A percentile compares a stretch with the other conserved stretches of the same genome.
phyloP scores from a whole-genome alignment of 2,797 vertebrate species.

The Macropodus opercularis region DNA sequence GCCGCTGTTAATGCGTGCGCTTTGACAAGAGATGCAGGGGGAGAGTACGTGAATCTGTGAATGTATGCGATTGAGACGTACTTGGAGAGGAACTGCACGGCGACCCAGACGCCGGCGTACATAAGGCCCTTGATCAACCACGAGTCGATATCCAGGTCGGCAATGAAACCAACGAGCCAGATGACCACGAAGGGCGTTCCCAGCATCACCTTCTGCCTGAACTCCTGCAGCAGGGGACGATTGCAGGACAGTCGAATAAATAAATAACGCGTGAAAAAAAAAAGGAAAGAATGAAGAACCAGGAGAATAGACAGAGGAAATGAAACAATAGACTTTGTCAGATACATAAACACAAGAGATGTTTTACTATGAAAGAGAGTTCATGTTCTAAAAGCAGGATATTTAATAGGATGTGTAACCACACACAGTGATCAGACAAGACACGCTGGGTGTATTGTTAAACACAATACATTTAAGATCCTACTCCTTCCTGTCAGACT shows the following conservation, averaged over 20 bases:
- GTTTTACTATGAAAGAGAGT: no score
- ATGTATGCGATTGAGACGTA: slow-evolving; percentile 72
- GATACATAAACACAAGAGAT: no score
- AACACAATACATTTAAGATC: slow-evolving; percentile 14
- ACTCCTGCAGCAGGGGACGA: slow-evolving; percentile 82
- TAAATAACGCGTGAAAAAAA: no score
- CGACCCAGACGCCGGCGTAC: slow-evolving; percentile 94
- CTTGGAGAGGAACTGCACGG: slow-evolving; percentile 98
- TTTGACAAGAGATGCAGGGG: not conserved
- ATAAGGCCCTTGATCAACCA: slow-evolving; percentile 97
- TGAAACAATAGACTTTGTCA: no score
- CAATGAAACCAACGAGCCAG: slow-evolving; percentile 98
- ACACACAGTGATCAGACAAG: not conserved
- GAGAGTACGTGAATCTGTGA: not conserved
- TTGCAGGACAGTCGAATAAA: no score
- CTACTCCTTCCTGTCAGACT: slow-evolving; percentile 25
- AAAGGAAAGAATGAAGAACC: no score
- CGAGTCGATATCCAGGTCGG: slow-evolving; percentile 96
- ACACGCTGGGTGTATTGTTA: not conserved
- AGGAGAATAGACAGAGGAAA: no score
- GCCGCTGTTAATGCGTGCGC: not conserved
- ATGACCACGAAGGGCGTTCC: slow-evolving; percentile 98
- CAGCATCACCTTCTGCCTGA: slow-evolving; percentile 99
- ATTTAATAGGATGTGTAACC: slow-evolving; percentile 6
- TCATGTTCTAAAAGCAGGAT: not conserved